Evolutionary conservation across 2,797 vertebrate genomes (phyloP), one percentile per base, ranked within the genome.

Genomic region (Salarias fasciatus): DNA sequence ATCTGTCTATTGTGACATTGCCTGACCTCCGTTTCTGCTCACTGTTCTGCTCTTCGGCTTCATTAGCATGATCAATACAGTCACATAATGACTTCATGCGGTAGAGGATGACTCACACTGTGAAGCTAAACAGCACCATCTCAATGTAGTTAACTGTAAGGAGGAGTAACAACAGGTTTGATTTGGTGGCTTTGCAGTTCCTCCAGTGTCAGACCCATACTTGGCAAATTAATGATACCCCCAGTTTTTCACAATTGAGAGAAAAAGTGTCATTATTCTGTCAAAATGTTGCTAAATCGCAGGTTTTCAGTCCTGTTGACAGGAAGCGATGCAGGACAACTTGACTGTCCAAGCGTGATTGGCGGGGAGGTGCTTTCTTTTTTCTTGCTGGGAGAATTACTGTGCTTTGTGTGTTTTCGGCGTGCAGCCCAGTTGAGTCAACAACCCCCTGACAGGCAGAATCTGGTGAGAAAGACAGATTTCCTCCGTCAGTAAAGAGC

Each of bases 61-160:
- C 75, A 84, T 88, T 83, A 84, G 48, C 82, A 80, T 85, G 75
- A 86, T 89, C 86, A 77, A 88, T 89, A 84, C 53, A 56, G 57
- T 48, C 72, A 77, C 70, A 75, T 77, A 64, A 73, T 69, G 78
- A 36, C 69, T 79, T 50, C 75, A 37, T 75, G 53, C 61, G 70
- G 76, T 46, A 66, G 15, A 40, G 48, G 31, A 62, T 63, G 61
- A 64, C 43, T 63, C 69, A 42, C 48, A 70, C 62, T 58, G 63
- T 65, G 50, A 18, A 30, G 44, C 24, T 45, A 13, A 31, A 50
- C 49, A 51, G 15, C 57, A 46, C 46, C 31, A 11, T 59, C 46
- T 36, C 31, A 48, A 11, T 50, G 13, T 41, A 30, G 3, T 28
- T 28, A 53, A 53, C 38, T 3, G 5, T 11, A 29, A 35, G 4